These are phyloP conservation scores for Dryobates pubescens DNA, from an alignment of 2,797 vertebrate species.

Conservation along the genomic window DNA sequence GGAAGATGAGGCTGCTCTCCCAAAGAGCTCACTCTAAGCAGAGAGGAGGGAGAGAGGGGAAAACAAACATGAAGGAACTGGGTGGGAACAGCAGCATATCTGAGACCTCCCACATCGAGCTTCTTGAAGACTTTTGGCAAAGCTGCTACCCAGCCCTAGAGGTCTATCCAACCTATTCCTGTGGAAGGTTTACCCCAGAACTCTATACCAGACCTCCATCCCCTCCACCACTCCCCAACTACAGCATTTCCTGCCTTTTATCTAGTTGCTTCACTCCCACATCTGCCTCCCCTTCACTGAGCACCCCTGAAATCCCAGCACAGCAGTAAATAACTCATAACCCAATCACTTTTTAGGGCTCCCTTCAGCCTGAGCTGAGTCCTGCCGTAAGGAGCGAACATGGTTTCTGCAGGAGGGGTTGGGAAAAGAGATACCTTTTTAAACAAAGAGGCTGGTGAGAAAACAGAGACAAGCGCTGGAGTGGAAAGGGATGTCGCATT, in stretches of 20 bases:
- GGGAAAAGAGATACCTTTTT: neutral
- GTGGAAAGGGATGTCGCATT: no score
- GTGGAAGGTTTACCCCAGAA: neutral
- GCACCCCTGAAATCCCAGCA: neutral
- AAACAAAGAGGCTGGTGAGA: no score
- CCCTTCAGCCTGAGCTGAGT: neutral
- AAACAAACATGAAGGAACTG: rapidly evolving
- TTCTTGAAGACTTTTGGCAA: neutral
- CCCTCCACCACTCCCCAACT: neutral
- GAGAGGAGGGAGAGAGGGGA: neutral
- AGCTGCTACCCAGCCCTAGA: neutral
- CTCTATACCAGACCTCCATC: neutral
- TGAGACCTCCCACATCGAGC: neutral
- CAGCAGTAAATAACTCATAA: neutral
- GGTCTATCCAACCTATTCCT: neutral
- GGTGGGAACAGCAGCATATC: neutral
- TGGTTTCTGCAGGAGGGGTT: neutral
- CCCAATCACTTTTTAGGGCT: neutral
- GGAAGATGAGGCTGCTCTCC: neutral
- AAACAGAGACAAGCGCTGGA: no score
- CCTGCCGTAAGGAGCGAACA: rapidly evolving
- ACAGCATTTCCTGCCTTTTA: neutral
- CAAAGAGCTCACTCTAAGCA: neutral
- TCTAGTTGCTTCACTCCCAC: neutral
- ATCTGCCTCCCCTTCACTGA: neutral